Percentiles rank a stretch among this genome's conserved stretches.
These are phyloP conservation scores for Hofmannophila pseudospretella DNA, from an alignment of 2,888 invertebrate species.

Conservation along the genomic window DNA sequence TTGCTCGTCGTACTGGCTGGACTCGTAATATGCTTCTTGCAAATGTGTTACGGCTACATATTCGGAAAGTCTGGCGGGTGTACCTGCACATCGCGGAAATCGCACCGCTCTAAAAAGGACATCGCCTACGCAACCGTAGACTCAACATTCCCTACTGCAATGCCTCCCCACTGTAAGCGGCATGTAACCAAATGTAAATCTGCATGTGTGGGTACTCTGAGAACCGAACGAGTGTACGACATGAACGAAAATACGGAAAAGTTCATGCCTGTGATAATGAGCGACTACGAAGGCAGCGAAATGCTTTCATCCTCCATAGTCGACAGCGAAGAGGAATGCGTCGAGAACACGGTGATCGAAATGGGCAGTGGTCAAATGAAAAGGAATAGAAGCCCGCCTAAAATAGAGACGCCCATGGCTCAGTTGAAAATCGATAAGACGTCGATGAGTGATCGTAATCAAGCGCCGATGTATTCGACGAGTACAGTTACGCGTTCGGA, in stretches of 20 bases:
- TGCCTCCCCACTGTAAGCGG: conserved; percentile 29
- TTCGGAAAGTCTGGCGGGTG: conserved; percentile 39
- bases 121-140: conserved; percentile 38
- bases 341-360: conserved; percentile 12
- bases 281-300: conserved; percentile 34
- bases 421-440: conserved; percentile 42
- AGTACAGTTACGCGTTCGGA: conserved; percentile 43
- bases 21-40: conserved; percentile 42
- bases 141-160: conserved; percentile 37
- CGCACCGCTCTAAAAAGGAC: conserved; percentile 13
- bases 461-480: conserved; percentile 25
- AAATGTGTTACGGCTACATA: conserved; percentile 48
- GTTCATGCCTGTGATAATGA: conserved; percentile 51
- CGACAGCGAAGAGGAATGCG: conserved; percentile 22
- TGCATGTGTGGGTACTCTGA: conserved; percentile 36
- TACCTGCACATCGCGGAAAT: conserved; percentile 24
- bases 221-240: conserved; percentile 55
- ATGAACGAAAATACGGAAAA: conserved; percentile 59
- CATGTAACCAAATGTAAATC: conserved; percentile 29
- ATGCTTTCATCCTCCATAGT: conserved; percentile 13
- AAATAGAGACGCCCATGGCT: conserved; percentile 51
- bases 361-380: conserved; percentile 10
- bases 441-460: conserved; percentile 13
- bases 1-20: conserved; percentile 39
- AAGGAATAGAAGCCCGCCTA: conserved; percentile 46